A percentile compares a stretch with the other conserved stretches of the same genome.
These are phyloP conservation scores for Tanytarsus gracilentus DNA, from an alignment of 2,888 invertebrate genomes.

Conservation along the genomic window DNA sequence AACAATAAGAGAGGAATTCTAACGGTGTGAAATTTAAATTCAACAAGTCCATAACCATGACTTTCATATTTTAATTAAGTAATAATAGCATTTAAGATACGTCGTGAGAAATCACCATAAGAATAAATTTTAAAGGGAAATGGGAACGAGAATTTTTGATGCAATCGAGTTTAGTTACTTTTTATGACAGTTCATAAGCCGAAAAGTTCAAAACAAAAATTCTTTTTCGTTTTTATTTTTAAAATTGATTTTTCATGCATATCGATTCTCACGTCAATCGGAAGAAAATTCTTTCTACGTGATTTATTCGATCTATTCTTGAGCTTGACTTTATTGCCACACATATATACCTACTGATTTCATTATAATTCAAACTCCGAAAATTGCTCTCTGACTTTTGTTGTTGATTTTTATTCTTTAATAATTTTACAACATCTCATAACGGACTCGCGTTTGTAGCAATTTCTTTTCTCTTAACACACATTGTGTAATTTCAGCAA, in stretches of 20 bases:
- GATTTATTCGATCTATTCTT: constrained; percentile 19
- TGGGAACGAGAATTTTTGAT: too few species aligned
- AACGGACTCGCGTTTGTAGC: too few species aligned
- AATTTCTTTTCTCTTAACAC: too few species aligned
- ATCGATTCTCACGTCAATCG: constrained; percentile 10
- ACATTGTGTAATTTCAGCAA: too few species aligned
- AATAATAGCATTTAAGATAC: too few species aligned
- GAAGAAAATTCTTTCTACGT: constrained; percentile 17
- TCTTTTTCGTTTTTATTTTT: constrained; percentile 16
- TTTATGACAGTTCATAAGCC: too few species aligned
- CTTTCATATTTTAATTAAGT: too few species aligned
- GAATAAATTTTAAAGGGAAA: too few species aligned
- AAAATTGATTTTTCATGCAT: constrained; percentile 17
- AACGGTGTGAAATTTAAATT: constrained; percentile 6
- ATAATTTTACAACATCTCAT: not conserved
- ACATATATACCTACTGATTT: constrained; percentile 2
- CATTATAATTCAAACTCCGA: not conserved
- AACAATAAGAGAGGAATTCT: not conserved
- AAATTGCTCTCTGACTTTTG: not conserved
- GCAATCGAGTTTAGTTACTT: too few species aligned
- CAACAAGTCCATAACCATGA: not conserved
- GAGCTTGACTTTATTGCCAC: not conserved
- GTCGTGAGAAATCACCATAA: too few species aligned
- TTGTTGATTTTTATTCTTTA: not conserved
- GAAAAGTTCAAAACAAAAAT: constrained; percentile 12